Conservation (phyloP, 2,888 invertebrate species). For the Hypena proboscidalis region DNA sequence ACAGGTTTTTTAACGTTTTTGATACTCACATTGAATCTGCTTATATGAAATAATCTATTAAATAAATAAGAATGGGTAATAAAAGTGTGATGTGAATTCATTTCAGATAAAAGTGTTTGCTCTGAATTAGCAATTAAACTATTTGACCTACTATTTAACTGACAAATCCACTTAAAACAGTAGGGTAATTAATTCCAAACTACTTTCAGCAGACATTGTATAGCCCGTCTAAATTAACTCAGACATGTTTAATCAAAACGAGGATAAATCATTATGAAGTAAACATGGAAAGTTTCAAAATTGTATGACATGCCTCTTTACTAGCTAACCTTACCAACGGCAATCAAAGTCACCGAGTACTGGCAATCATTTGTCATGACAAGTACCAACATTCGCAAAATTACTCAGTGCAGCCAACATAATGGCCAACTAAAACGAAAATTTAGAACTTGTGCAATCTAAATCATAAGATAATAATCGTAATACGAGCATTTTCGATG, state of each 20-base stretch:
- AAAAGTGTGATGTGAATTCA: no score
- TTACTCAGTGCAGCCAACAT: conserved; percentile 30
- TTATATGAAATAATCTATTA: no score
- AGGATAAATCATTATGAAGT: conserved; percentile 26
- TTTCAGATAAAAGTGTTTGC: no score
- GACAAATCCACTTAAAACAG: no score
- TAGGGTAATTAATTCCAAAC: no score
- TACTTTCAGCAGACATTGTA: not conserved
- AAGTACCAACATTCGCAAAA: conserved; percentile 39
- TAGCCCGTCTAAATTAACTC: not conserved
- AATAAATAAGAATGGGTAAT: no score
- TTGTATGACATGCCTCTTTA: conserved; percentile 25
- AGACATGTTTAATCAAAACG: conserved; percentile 20
- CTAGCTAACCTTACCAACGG: conserved; percentile 21
- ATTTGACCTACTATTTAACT: no score
- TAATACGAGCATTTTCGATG: conserved; percentile 43
- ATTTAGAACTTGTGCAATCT: conserved; percentile 46
- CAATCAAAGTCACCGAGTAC: conserved; percentile 24
- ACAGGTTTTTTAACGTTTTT: no score
- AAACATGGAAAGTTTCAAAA: conserved; percentile 23
- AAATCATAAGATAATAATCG: conserved; percentile 46
- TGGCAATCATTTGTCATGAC: conserved; percentile 35
- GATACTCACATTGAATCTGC: no score
- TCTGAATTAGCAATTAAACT: no score
- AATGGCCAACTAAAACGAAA: conserved; percentile 40